Evolutionary conservation across 1,140 invertebrate species (phyloP).

Genomic region (Atta colombica): DNA sequence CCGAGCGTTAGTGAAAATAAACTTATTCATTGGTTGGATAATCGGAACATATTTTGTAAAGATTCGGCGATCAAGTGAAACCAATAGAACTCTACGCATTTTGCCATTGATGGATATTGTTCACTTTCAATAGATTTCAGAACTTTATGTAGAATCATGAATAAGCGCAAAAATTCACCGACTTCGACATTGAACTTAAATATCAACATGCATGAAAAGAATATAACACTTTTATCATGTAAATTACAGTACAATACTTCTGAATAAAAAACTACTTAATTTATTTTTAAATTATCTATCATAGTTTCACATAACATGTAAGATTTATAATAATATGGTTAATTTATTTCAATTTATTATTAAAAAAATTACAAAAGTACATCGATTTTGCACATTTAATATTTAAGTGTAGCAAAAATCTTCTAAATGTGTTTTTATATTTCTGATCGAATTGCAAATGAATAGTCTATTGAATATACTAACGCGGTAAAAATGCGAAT

Average conservation of each 20-base stretch:
- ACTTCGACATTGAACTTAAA: neutral
- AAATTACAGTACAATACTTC: neutral
- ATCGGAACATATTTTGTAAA: conserved; percentile 23
- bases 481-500: conserved; percentile 3
- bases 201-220: neutral
- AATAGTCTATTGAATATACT: neutral
- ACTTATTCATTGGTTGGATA: neutral
- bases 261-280: too few species aligned
- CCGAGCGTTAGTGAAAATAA: neutral
- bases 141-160: neutral
- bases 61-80: neutral
- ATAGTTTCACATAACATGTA: neutral
- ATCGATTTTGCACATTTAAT: neutral
- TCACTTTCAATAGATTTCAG: neutral
- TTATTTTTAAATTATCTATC: neutral
- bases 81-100: neutral
- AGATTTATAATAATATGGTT: neutral
- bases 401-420: neutral
- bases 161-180: neutral
- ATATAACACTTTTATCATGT: neutral
- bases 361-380: neutral
- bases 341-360: conserved; percentile 18
- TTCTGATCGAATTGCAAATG: neutral
- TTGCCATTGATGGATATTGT: neutral
- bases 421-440: neutral